phyloP scores from a whole-genome alignment of 2,113 vertebrate genomes.

The Lamprologus sp. region DNA sequence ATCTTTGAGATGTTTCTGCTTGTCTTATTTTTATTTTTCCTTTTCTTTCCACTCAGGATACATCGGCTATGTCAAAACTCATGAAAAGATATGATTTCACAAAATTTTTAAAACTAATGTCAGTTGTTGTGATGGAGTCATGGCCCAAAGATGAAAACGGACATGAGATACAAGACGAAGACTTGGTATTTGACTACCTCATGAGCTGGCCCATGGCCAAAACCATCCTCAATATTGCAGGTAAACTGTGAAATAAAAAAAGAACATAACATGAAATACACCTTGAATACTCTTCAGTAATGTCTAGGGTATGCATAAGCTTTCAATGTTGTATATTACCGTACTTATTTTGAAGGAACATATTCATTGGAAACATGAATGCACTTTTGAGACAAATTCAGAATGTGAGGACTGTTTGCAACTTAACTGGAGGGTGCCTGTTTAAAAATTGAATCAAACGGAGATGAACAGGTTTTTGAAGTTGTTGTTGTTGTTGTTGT shows the following conservation, averaged over 20 bases:
- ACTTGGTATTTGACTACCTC: background rate
- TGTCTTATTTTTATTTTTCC: fast-evolving
- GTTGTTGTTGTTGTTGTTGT: fast-evolving
- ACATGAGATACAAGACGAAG: background rate
- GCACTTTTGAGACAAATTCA: background rate
- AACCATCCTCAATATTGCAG: background rate
- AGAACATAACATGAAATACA: background rate
- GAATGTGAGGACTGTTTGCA: background rate
- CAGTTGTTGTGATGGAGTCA: background rate
- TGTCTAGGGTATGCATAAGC: background rate
- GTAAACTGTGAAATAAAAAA: background rate
- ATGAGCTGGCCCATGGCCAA: background rate
- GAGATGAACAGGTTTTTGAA: background rate
- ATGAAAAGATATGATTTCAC: fast-evolving
- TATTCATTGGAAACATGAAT: background rate
- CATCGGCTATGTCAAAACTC: fast-evolving
- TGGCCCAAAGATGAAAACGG: background rate
- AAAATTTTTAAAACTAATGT: background rate
- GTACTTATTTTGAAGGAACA: fast-evolving
- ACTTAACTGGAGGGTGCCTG: background rate
- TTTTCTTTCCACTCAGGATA: background rate
- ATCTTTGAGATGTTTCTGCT: background rate
- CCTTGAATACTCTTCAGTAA: fast-evolving
- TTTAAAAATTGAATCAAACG: background rate
- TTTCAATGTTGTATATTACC: background rate